phyloP scores from a whole-genome alignment of 2,113 vertebrate genomes.

The Poecilia latipinna region DNA sequence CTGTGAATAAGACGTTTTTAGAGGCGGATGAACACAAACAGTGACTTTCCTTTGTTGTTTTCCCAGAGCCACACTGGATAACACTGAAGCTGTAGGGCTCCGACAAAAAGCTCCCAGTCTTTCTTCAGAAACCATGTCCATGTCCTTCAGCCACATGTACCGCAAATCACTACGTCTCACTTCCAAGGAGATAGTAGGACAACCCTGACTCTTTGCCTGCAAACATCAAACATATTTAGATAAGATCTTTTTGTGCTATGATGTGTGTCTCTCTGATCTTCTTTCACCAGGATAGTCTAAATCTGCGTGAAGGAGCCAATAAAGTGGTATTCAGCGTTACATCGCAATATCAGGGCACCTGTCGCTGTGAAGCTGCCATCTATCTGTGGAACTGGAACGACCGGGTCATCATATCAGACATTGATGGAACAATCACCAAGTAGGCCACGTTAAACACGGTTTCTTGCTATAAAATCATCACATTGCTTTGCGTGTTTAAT shows the following conservation, averaged over 20 bases:
- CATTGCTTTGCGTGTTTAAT: neutral
- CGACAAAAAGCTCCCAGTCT: conserved; percentile 32
- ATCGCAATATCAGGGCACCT: conserved; percentile 95
- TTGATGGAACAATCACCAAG: conserved; percentile 97
- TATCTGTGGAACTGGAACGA: conserved; percentile 96
- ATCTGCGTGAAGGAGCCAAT: conserved; percentile 90
- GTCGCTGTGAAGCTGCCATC: conserved; percentile 91
- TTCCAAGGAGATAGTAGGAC: conserved; percentile 88
- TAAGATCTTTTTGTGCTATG: neutral
- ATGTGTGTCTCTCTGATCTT: neutral
- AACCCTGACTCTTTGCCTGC: neutral
- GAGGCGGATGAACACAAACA: neutral
- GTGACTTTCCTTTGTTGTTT: conserved; percentile 6
- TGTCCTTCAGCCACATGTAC: conserved; percentile 79
- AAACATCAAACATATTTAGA: neutral
- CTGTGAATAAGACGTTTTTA: neutral
- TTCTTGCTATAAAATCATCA: neutral
- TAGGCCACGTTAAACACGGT: conserved; percentile 60
- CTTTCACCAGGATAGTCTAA: conserved; percentile 80
- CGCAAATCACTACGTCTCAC: conserved; percentile 92
- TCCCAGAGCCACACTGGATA: conserved; percentile 70
- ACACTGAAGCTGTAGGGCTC: conserved; percentile 60
- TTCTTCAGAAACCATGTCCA: conserved; percentile 56
- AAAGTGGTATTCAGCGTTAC: conserved; percentile 93
- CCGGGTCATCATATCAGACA: conserved; percentile 93